These are phyloP conservation scores for Hoplodrina blanda DNA, from an alignment of 2,888 invertebrate genomes.

Conservation along the genomic window DNA sequence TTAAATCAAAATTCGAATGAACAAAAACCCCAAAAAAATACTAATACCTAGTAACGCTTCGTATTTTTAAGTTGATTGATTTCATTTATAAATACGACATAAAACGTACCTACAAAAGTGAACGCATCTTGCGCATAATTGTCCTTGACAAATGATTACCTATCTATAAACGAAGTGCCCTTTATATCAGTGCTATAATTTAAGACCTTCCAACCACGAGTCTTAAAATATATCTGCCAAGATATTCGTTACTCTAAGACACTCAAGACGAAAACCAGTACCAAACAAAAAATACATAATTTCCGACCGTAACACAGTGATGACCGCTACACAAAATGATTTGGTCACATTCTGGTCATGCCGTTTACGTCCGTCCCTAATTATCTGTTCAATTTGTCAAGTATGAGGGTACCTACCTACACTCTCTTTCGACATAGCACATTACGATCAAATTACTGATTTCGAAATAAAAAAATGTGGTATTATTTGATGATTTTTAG, in stretches of 20 bases:
- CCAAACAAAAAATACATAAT: constrained; percentile 41
- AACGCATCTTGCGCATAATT: too few relatives aligned
- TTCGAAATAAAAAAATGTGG: constrained; percentile 65
- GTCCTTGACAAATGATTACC: background rate
- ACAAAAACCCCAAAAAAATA: too few relatives aligned
- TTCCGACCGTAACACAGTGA: constrained; percentile 72
- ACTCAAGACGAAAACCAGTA: constrained; percentile 22
- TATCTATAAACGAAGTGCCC: background rate
- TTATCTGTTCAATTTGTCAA: constrained; percentile 78
- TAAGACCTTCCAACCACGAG: background rate
- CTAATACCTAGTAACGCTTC: too few relatives aligned
- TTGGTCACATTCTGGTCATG: constrained; percentile 86
- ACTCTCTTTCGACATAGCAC: constrained; percentile 69
- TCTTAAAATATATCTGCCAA: constrained; percentile 3
- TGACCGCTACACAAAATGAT: constrained; percentile 84
- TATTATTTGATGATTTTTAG: constrained; percentile 45
- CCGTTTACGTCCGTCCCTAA: constrained; percentile 83
- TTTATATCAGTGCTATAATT: background rate
- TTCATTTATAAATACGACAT: too few relatives aligned
- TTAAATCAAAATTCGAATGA: too few relatives aligned
- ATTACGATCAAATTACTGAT: constrained; percentile 67
- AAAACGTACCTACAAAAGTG: too few relatives aligned
- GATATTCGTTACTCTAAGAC: constrained; percentile 29
- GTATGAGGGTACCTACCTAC: constrained; percentile 50
- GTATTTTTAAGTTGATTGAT: too few relatives aligned